Percentiles rank a stretch among this genome's conserved stretches.
Conservation (phyloP, 1,140 invertebrate species). For the Ceratosolen solmsi region DNA sequence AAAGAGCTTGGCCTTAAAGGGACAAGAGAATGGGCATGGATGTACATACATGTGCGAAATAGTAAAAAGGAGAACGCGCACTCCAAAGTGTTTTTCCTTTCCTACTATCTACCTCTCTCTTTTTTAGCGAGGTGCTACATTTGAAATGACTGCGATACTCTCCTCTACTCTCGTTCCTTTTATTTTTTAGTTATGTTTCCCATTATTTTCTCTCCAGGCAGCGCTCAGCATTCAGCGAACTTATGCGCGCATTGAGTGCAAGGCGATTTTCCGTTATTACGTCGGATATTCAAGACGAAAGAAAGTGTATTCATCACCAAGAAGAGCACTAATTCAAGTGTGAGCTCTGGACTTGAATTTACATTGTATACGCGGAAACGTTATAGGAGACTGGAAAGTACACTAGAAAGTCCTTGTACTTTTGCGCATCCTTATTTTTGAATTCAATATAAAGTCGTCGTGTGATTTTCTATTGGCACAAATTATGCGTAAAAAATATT, state of each 20-base stretch:
- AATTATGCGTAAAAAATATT: no score
- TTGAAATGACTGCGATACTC: slow-evolving; percentile 24
- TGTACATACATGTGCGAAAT: no score
- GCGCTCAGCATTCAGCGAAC: no score
- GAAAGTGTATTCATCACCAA: no score
- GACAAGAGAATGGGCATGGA: background rate
- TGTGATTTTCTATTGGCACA: no score
- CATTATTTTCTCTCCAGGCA: background rate
- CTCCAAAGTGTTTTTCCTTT: background rate
- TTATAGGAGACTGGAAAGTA: slow-evolving; percentile 19
- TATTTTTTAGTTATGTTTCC: slow-evolving; percentile 31
- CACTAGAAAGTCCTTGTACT: slow-evolving; percentile 34
- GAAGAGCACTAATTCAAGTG: no score
- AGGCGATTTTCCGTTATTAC: slow-evolving; percentile 6
- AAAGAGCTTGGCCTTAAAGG: slow-evolving; percentile 14
- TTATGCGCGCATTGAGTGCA: background rate
- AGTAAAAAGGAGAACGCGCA: background rate
- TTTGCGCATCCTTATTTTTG: no score
- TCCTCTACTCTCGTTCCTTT: background rate
- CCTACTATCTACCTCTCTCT: no score
- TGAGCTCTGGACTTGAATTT: background rate
- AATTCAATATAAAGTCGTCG: no score
- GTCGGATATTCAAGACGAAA: background rate
- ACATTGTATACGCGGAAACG: background rate
- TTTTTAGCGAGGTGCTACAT: slow-evolving; percentile 22